Percentiles rank a stretch among this genome's conserved stretches.
These are phyloP conservation scores for Coronaproctus castanopsis DNA, from an alignment of 2,888 invertebrate species.

Conservation along the genomic window DNA sequence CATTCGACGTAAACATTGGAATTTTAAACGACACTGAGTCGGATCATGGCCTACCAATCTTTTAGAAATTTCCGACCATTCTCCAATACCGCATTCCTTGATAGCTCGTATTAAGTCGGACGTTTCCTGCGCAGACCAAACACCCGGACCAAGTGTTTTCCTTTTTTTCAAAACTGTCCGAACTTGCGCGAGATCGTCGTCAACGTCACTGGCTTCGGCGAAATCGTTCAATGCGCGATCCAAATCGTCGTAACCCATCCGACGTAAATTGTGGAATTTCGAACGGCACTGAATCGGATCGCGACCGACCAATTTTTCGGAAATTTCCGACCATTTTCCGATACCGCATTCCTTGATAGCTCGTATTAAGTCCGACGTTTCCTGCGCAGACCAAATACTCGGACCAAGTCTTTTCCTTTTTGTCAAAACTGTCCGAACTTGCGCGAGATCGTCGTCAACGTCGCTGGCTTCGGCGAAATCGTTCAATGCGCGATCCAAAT, in stretches of 20 bases:
- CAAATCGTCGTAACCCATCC: not conserved
- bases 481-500: too few species aligned
- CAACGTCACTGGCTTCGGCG: too few species aligned
- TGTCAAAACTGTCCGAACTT: too few species aligned
- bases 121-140: constrained; percentile 8
- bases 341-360: constrained; percentile 4
- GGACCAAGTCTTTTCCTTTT: too few species aligned
- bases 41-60: not conserved
- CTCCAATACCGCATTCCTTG: constrained; percentile 1
- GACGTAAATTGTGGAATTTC: not conserved
- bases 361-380: constrained; percentile 1
- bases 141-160: too few species aligned
- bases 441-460: too few species aligned
- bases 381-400: constrained; percentile 6
- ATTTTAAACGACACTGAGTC: constrained; percentile 10
- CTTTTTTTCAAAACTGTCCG: too few species aligned
- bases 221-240: too few species aligned
- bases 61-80: constrained; percentile 6
- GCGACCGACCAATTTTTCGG: constrained; percentile 1
- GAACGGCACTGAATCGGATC: constrained; percentile 8
- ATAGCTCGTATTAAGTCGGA: not conserved
- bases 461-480: too few species aligned
- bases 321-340: constrained; percentile 6
- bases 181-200: too few species aligned
- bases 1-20: not conserved